These are phyloP conservation scores for Oncorhynchus masou DNA, from an alignment of 2,113 vertebrate genomes.

Conservation along the genomic window DNA sequence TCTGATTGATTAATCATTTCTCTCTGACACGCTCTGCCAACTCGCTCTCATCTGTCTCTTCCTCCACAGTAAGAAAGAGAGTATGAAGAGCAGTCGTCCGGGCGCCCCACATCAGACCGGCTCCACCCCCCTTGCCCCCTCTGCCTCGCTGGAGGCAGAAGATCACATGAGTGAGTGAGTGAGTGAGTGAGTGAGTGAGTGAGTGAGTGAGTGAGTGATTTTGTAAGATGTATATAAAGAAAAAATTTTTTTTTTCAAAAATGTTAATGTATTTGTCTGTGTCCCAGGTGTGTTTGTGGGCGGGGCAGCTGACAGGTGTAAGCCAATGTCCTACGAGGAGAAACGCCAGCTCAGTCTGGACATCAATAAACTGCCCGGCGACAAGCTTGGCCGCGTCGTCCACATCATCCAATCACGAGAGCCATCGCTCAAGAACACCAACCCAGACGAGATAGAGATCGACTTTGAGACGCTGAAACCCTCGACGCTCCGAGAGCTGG, in stretches of 20 bases:
- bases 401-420: conserved; percentile 90
- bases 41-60: conserved; percentile 10
- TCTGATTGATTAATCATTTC: not conserved
- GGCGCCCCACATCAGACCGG: conserved; percentile 30
- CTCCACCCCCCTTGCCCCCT: conserved; percentile 60
- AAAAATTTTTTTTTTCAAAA: not conserved
- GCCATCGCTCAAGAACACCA: conserved; percentile 89
- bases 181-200: conserved; percentile 62
- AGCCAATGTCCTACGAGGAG: conserved; percentile 92
- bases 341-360: conserved; percentile 92
- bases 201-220: not conserved
- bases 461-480: conserved; percentile 94
- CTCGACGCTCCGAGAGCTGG: conserved; percentile 87
- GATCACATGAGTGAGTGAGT: conserved; percentile 62
- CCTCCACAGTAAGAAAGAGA: conserved; percentile 81
- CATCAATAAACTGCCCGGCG: conserved; percentile 90
- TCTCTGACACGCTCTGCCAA: not conserved
- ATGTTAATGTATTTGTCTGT: not conserved
- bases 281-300: conserved; percentile 28
- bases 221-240: too few species aligned
- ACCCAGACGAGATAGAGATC: conserved; percentile 93
- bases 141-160: conserved; percentile 79
- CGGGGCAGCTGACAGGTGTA: conserved; percentile 68
- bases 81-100: conserved; percentile 74
- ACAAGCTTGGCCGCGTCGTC: conserved; percentile 88